Evolutionary conservation across 2,888 invertebrate species (phyloP).

Genomic region (Epiperipatus broadwayi): DNA sequence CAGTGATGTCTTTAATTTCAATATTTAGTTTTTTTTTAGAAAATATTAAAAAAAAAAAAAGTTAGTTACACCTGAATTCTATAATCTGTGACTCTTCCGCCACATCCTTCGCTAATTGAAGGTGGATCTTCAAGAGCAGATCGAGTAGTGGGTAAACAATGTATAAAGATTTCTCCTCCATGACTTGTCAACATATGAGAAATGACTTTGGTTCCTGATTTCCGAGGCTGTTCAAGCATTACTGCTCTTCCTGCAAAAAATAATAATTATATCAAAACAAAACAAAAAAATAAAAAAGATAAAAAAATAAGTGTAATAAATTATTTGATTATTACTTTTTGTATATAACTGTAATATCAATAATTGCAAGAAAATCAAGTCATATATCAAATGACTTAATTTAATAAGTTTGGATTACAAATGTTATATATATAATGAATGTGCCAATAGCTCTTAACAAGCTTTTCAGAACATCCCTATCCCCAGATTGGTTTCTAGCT

Average conservation of each 20-base stretch:
- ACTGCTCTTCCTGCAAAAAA: slow-evolving; percentile 28
- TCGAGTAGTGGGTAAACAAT: slow-evolving; percentile 60
- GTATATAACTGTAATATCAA: too few relatives aligned
- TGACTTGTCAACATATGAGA: slow-evolving; percentile 83
- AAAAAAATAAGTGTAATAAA: too few relatives aligned
- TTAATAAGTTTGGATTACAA: too few relatives aligned
- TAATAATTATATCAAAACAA: slow-evolving; percentile 42
- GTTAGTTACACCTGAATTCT: slow-evolving; percentile 41
- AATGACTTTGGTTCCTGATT: slow-evolving; percentile 53
- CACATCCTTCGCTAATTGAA: slow-evolving; percentile 79
- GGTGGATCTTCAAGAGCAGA: slow-evolving; percentile 84
- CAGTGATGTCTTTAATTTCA: too few relatives aligned
- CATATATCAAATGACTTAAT: too few relatives aligned
- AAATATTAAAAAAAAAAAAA: slow-evolving; percentile 14
- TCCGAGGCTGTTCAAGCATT: slow-evolving; percentile 57
- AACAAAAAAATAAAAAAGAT: slow-evolving; percentile 11
- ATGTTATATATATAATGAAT: too few relatives aligned
- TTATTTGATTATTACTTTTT: not conserved
- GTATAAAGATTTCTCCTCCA: slow-evolving; percentile 87
- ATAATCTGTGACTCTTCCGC: slow-evolving; percentile 83
- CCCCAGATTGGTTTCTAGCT: too few relatives aligned
- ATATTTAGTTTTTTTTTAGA: too few relatives aligned
- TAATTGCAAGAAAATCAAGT: too few relatives aligned
- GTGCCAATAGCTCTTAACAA: too few relatives aligned
- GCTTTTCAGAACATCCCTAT: too few relatives aligned